Conservation (phyloP, 2,888 invertebrate species). For the Blastobasis lacticolella region DNA sequence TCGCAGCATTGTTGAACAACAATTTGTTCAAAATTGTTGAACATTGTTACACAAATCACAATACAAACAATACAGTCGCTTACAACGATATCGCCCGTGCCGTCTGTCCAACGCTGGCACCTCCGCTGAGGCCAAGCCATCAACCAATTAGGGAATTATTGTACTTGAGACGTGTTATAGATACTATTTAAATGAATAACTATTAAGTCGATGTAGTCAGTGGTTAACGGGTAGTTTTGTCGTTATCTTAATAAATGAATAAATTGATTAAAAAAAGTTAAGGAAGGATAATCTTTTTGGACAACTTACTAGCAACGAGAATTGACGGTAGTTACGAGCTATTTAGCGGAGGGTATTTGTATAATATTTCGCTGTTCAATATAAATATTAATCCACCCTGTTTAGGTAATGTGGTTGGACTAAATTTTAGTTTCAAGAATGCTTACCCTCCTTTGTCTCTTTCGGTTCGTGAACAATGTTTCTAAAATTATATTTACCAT, state of each 20-base stretch:
- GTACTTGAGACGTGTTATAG: conserved; percentile 51
- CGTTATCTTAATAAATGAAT: conserved; percentile 45
- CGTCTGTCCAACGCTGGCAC: too few relatives aligned
- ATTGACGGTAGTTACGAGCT: conserved; percentile 25
- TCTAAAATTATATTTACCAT: background rate
- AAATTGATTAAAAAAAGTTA: background rate
- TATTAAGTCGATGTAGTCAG: conserved; percentile 67
- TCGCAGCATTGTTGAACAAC: too few relatives aligned
- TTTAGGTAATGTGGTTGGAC: conserved; percentile 19
- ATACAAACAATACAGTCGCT: too few relatives aligned
- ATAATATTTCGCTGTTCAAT: conserved; percentile 33
- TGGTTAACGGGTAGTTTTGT: conserved; percentile 68
- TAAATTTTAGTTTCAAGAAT: too few relatives aligned
- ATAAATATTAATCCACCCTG: conserved; percentile 17
- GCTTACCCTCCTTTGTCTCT: background rate
- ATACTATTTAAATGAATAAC: conserved; percentile 58
- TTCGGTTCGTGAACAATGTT: background rate
- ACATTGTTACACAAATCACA: too few relatives aligned
- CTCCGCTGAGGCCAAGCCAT: conserved; percentile 44
- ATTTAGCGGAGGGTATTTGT: conserved; percentile 24
- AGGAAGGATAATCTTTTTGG: conserved; percentile 19
- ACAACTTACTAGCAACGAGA: conserved; percentile 43
- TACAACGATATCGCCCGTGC: too few relatives aligned
- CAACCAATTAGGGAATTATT: conserved; percentile 52
- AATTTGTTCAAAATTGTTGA: too few relatives aligned